Base-by-base conservation (phyloP, 2,113 vertebrate genomes). In the Oxyruncus cristatus region DNA sequence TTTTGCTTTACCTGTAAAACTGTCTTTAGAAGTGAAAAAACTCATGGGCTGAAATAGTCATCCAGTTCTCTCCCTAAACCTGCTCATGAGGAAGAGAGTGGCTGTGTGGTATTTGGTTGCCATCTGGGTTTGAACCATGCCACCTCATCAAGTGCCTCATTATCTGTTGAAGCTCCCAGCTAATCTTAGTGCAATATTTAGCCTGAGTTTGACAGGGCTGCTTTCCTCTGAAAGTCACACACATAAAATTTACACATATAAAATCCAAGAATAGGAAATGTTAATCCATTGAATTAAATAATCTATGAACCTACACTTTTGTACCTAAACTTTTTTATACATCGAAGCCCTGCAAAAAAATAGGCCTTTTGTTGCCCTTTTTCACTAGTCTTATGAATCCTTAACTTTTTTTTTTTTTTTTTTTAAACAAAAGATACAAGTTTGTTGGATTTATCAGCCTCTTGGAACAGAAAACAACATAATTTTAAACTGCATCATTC, bases 101-200 rank as follows among this genome's bases (percentile, higher is more conserved):
- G 26, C 28, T 55, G 11, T 0, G 0, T 47, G 21, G 47, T 0
- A 4, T 20, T 61, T 61, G 17, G 20, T 14, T 53, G 13, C 20
- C 44, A 4, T 53, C 46, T 47, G 30, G 39, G 9, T 20, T 75
- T 75, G 66, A 78, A n/a, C 17, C 23, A n/a, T 70, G 23, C 21
- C 28, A 53, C 18, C n/a, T 46, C 23, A 37, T 75, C 13, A 92
- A 88, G n/a, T 47, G 10, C 4, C 9, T 85, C 22, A 41, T 70
- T 73, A 74, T 7, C 30, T 78, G 10, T 44, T 49, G 42, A 67
- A 55, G 12, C 22, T 71, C 28, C 14, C 65, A 53, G 26, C 2
- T 63, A 20, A 78, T 23, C n/a, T 74, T 56, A 63, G 55, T 9
- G 7, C 52, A 93, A 63, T 62, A 46, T 59, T 63, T 67, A 44